Conservation (phyloP, 2,113 vertebrate genomes). For the Engystomops pustulosus region DNA sequence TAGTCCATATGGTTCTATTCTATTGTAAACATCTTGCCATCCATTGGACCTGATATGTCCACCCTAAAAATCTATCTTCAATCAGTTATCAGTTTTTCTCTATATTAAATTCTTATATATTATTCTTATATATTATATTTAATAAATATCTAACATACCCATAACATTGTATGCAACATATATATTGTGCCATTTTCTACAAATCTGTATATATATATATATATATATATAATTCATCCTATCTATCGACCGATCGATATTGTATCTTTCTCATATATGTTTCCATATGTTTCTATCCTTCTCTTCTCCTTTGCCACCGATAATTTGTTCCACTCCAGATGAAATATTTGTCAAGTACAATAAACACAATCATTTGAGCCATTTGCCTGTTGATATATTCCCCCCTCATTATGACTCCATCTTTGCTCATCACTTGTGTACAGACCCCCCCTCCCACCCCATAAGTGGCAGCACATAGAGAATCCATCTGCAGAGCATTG, state of each 20-base stretch:
- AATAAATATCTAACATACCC: too few species aligned
- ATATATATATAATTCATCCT: not conserved
- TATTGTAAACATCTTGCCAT: too few species aligned
- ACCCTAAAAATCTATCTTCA: too few species aligned
- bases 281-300: not conserved
- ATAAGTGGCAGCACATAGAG: constrained; percentile 8
- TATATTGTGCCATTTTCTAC: too few species aligned
- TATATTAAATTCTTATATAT: too few species aligned
- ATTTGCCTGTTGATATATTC: not conserved
- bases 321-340: not conserved
- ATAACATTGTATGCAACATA: too few species aligned
- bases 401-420: not conserved
- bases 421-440: not conserved
- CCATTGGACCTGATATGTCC: too few species aligned
- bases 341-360: not conserved
- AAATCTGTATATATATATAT: too few species aligned
- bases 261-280: not conserved
- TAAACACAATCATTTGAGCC: not conserved
- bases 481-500: not conserved
- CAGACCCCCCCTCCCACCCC: not conserved
- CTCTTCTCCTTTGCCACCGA: not conserved
- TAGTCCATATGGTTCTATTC: too few species aligned
- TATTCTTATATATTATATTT: not conserved
- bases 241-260: constrained; percentile 8
- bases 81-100: too few species aligned